Percentiles rank a stretch among this genome's conserved stretches.
These are phyloP conservation scores for Lapara coniferarum DNA, from an alignment of 2,888 invertebrate genomes.

Conservation along the genomic window DNA sequence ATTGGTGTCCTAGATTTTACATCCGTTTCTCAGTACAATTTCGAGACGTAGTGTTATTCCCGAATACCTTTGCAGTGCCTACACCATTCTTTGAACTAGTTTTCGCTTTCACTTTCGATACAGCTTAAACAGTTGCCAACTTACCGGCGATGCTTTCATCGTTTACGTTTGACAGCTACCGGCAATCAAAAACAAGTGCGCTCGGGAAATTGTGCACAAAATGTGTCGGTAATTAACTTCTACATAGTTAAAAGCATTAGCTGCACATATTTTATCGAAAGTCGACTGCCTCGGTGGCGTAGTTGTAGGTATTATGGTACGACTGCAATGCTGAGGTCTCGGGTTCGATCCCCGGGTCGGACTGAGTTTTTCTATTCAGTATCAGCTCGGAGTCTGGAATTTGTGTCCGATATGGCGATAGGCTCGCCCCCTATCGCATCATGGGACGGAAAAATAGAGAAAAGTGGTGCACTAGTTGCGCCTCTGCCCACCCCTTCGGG, in stretches of 20 bases:
- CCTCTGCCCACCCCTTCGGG: no score
- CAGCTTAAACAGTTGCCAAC: not conserved
- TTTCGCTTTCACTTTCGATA: slow-evolving; percentile 11
- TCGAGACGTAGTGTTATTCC: not conserved
- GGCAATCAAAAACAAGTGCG: slow-evolving; percentile 4
- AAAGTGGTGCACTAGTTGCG: no score
- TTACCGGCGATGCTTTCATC: slow-evolving; percentile 2
- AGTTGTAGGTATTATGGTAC: no score
- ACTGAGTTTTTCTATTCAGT: no score
- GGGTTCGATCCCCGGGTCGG: no score
- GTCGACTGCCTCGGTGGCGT: no score
- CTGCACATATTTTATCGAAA: not conserved
- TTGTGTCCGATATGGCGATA: no score
- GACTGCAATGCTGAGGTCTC: no score
- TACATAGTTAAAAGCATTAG: not conserved
- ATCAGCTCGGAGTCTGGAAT: no score
- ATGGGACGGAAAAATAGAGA: no score
- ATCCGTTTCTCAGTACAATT: not conserved
- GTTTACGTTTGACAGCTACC: slow-evolving; percentile 3
- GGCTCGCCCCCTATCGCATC: no score
- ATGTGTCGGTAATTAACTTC: not conserved
- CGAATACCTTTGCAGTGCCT: not conserved
- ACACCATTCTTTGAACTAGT: slow-evolving; percentile 5
- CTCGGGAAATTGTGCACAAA: not conserved
- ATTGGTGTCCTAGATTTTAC: not conserved